Evolutionary conservation across 2,113 vertebrate species (phyloP).

Genomic region (Perca fluviatilis): DNA sequence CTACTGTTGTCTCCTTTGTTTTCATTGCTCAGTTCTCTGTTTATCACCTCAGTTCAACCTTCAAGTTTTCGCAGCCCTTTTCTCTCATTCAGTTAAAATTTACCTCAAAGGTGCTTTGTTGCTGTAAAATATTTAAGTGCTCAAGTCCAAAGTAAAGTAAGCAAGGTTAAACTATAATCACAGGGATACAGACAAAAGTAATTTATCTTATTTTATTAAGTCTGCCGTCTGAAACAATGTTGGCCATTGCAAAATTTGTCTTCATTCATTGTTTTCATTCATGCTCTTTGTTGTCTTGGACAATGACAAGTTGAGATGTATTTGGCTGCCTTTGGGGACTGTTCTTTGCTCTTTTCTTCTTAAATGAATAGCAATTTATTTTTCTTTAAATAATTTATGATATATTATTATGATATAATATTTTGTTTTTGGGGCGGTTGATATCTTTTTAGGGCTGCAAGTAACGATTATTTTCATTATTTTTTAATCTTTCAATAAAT

Average conservation of each 20-base stretch:
- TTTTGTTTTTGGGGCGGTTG: too few species aligned
- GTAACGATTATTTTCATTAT: background rate
- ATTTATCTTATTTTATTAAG: background rate
- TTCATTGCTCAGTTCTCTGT: background rate
- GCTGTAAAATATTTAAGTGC: background rate
- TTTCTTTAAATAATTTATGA: background rate
- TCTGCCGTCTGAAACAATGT: background rate
- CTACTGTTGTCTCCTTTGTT: background rate
- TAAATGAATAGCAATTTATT: background rate
- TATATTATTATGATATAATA: background rate
- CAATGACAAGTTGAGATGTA: background rate
- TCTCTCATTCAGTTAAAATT: constrained; percentile 15
- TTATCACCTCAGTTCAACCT: constrained; percentile 3
- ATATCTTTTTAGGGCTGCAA: background rate
- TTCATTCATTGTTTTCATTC: background rate
- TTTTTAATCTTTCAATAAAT: background rate
- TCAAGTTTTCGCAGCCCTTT: background rate
- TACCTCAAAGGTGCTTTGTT: constrained; percentile 1
- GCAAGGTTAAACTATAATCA: background rate
- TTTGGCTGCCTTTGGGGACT: background rate
- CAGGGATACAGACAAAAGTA: background rate
- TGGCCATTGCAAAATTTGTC: background rate
- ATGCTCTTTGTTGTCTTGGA: background rate
- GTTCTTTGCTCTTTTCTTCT: background rate
- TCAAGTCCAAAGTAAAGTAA: background rate